Base-by-base conservation (phyloP, 2,888 invertebrate species). In the Seira ritae region DNA sequence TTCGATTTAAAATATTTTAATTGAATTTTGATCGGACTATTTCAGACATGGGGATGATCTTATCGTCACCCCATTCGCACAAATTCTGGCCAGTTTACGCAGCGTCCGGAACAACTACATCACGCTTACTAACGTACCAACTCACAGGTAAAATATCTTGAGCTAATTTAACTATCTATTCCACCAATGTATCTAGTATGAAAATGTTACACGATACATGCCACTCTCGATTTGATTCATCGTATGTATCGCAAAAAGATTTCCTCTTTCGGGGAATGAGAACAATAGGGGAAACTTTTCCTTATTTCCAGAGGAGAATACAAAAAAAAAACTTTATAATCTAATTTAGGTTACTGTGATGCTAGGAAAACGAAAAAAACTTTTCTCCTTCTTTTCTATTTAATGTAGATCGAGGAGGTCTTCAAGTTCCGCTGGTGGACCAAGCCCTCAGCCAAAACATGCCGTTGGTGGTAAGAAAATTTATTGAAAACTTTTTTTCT, bases 51-150 rank as follows among this genome's bases (percentile, higher is more conserved):
- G 98, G 91, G 99, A 99, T 93, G 99, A 99, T 93, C 94, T 99
- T 92, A 99, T 99, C 91, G 99, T 99, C 91, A 99, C 99, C 90
- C 99, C 99, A 90, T 99, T 99, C 93, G 99, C 99, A 92, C 99
- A 99, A 94, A 97, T 99, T 92, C 94, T 99, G 92, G 98, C 99
- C 92, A 98, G 98, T 92, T 94, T 99, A 91, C 96, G 98, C 91
- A 98, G 97, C 92, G 98, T 99, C 90, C 95, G 99, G 91, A 97
- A 96, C 93, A 99, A 99, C 93, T 97, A 99, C 93, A 94, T 98
- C 92, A 94, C 95, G 91, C 96, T 99, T 93, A 98, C 98, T 92
- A 98, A 98, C 93, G 96, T 97, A 91, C 95, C 95, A 90, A 93
- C 93, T 87, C 92, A 94, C 91, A 95, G 96, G 97, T 96, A 93